Evolutionary conservation across 2,888 invertebrate species (phyloP), one percentile per base, ranked within the genome.

Genomic region (Julus scandinavius): DNA sequence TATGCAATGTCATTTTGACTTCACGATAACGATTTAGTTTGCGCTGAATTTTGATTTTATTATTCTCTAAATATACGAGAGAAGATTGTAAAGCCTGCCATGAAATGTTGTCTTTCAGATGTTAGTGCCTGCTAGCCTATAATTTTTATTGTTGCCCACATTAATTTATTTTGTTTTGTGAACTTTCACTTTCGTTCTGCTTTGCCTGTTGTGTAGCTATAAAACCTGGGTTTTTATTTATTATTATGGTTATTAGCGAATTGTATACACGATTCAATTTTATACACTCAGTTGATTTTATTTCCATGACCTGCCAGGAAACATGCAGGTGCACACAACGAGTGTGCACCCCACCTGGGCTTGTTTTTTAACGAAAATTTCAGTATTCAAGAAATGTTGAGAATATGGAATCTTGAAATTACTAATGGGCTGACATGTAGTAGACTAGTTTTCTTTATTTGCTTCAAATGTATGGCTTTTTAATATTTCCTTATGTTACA

Each of bases 181-280:
- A 63, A 63, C 63, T 63, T 63, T 63, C 63, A 63, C 63, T 63
- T 63, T 63, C 63, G 63, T 63, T 63, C 63, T 63, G 63, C 63
- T 63, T 63, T 63, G 63, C 6, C 63, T 63, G 15, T 63, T 63
- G 63, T 63, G 63, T 20, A 63, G 63, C 63, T n/a, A 63, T 63
- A 63, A 63, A 63, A 63, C 63, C 20, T 63, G 15, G n/a, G 63
- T 63, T 63, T 49, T 63, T 63, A 63, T 63, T n/a, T 63, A 63
- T 63, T 63, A 63, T 63, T 63, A 63, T 63, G n/a, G 63, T 63
- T 63, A 63, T 63, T 63, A 63, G 5, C n/a, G 20, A 63, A 63
- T n/a, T 63, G 20, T 63, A 63, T 63, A 63, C 63, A 63, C 63
- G 63, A 63, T 63, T 63, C 63, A 63, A 63, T 63, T 63, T 63